Conservation (phyloP, 2,797 vertebrate species). For the Limosa lapponica region DNA sequence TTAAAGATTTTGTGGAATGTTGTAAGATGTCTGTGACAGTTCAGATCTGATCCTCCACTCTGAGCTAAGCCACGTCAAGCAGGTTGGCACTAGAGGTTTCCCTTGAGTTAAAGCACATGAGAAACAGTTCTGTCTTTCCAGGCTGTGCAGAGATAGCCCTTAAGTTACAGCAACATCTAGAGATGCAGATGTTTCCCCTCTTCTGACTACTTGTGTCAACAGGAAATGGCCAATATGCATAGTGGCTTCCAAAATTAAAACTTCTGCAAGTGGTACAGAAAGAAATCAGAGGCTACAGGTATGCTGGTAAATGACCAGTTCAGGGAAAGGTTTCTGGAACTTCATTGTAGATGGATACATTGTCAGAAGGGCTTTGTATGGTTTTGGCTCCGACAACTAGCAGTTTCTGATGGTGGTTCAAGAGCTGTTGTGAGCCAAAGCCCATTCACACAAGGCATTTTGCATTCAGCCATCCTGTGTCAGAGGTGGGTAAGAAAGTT, state of each 20-base stretch:
- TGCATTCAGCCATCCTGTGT: neutral
- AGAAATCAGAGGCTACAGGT: neutral
- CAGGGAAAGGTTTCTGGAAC: neutral
- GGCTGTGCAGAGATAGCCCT: neutral
- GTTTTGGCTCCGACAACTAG: neutral
- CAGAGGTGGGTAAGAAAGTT: neutral
- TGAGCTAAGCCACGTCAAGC: neutral
- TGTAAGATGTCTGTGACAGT: neutral
- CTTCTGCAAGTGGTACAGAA: neutral
- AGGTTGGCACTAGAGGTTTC: neutral
- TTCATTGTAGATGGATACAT: neutral
- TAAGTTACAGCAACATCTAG: neutral
- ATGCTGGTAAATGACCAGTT: neutral
- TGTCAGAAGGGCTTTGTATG: neutral
- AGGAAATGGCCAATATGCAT: neutral
- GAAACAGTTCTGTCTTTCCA: neutral
- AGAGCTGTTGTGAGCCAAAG: neutral
- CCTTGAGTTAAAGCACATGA: neutral
- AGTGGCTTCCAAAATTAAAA: neutral
- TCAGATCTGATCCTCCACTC: neutral
- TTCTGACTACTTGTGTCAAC: neutral
- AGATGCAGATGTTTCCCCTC: conserved; percentile 37
- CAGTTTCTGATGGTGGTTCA: neutral
- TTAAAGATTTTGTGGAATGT: neutral
- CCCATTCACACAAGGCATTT: neutral